These are phyloP conservation scores for Volucella inflata DNA, from an alignment of 2,888 invertebrate species.

Conservation along the genomic window DNA sequence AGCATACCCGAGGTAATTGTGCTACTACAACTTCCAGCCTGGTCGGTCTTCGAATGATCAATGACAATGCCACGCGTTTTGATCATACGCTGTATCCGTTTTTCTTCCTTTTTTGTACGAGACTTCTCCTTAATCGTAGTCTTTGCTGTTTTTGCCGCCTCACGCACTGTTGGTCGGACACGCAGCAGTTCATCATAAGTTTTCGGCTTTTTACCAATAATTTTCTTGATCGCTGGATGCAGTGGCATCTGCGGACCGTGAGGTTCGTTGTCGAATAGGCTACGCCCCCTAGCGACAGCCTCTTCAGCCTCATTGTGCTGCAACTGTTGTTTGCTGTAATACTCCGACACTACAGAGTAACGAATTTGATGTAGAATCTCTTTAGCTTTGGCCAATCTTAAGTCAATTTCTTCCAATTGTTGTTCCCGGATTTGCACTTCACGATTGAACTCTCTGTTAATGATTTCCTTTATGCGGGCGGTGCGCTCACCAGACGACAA, in stretches of 20 bases:
- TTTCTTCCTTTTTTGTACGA: conserved; percentile 79
- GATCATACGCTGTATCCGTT: conserved; percentile 79
- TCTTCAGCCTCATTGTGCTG: conserved; percentile 81
- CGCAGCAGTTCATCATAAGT: conserved; percentile 85
- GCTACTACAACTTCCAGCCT: not conserved
- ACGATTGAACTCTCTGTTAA: conserved; percentile 89
- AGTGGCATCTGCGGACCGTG: conserved; percentile 85
- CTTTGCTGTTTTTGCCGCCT: conserved; percentile 84
- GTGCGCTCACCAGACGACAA: conserved; percentile 82
- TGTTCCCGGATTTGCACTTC: conserved; percentile 89
- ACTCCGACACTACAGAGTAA: conserved; percentile 86
- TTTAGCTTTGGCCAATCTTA: conserved; percentile 86
- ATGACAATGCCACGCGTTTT: conserved; percentile 80
- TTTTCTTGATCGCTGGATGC: conserved; percentile 91
- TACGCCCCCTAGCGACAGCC: conserved; percentile 79
- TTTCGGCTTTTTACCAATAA: conserved; percentile 86
- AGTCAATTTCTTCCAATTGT: conserved; percentile 89
- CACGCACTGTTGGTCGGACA: conserved; percentile 83
- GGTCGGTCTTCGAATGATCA: conserved; percentile 78
- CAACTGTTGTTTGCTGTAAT: conserved; percentile 86
- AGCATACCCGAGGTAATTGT: conserved; percentile 18
- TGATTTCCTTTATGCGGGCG: conserved; percentile 86
- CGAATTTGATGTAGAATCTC: conserved; percentile 86
- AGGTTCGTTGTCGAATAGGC: conserved; percentile 78
- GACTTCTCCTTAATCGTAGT: conserved; percentile 80